phyloP scores from a whole-genome alignment of 2,797 vertebrate genomes.

The Peromyscus aztecus region DNA sequence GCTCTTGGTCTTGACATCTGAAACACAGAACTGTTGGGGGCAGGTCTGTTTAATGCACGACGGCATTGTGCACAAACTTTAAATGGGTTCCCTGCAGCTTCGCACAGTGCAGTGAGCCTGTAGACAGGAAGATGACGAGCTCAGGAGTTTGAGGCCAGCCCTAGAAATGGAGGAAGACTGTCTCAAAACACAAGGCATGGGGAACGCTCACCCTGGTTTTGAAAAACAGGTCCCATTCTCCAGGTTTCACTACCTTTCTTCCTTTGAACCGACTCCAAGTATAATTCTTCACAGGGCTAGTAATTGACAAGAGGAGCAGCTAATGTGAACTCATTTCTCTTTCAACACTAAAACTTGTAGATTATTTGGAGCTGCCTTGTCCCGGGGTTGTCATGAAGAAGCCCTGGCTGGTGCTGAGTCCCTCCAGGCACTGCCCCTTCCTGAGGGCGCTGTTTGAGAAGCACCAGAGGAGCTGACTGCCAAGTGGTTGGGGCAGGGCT shows the following conservation, averaged over 20 bases:
- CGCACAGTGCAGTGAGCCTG: background rate
- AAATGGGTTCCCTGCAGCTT: constrained; percentile 30
- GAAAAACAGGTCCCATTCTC: constrained; percentile 60
- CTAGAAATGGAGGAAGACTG: background rate
- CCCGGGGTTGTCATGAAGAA: constrained; percentile 34
- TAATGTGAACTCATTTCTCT: constrained; percentile 52
- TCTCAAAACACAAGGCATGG: background rate
- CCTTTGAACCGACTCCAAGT: constrained; percentile 52
- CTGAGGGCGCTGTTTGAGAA: constrained; percentile 41
- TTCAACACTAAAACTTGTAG: constrained; percentile 48
- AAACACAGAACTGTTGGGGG: constrained; percentile 55
- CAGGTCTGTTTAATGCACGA: constrained; percentile 51
- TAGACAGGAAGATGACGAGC: background rate
- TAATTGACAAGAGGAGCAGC: constrained; percentile 57
- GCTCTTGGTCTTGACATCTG: constrained; percentile 54
- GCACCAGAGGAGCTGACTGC: constrained; percentile 45
- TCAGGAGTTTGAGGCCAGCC: background rate
- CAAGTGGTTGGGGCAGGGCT: constrained; percentile 61
- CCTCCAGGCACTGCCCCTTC: constrained; percentile 33
- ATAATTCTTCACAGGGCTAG: constrained; percentile 35
- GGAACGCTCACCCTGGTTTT: background rate
- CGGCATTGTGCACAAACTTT: constrained; percentile 44
- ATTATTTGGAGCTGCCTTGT: constrained; percentile 51
- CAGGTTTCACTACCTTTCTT: constrained; percentile 44
- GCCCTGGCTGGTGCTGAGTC: constrained; percentile 13